Evolutionary conservation across 2,113 vertebrate species (phyloP).

Genomic region (Malurus melanocephalus): DNA sequence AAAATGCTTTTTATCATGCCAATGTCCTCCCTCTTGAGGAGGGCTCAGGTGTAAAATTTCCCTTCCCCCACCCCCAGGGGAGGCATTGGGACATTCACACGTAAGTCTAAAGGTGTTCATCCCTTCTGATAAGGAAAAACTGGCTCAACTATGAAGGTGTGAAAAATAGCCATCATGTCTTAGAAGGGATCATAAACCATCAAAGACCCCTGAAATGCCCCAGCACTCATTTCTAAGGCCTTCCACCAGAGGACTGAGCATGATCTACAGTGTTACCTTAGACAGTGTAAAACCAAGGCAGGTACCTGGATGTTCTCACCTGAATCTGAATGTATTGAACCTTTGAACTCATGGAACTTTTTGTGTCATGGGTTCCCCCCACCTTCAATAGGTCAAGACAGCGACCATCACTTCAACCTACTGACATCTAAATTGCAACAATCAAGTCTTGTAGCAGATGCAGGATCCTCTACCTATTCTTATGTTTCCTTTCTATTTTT

Average conservation of each 20-base stretch:
- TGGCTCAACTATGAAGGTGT: not conserved
- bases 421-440: not conserved
- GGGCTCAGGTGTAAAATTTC: not conserved
- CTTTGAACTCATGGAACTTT: not conserved
- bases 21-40: not conserved
- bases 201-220: not conserved
- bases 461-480: not conserved
- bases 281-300: not conserved
- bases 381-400: not conserved
- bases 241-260: not conserved
- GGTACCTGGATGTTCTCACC: not conserved
- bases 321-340: not conserved
- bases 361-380: not conserved
- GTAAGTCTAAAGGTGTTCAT: not conserved
- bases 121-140: not conserved
- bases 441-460: not conserved
- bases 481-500: not conserved
- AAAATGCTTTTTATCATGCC: not conserved
- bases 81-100: not conserved
- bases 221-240: not conserved
- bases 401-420: not conserved
- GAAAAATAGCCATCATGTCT: not conserved
- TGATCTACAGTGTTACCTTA: not conserved
- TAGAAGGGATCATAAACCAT: not conserved
- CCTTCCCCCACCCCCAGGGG: fast-evolving